phyloP scores from a whole-genome alignment of 1,140 invertebrate genomes.

The Schmidtea mediterranea region DNA sequence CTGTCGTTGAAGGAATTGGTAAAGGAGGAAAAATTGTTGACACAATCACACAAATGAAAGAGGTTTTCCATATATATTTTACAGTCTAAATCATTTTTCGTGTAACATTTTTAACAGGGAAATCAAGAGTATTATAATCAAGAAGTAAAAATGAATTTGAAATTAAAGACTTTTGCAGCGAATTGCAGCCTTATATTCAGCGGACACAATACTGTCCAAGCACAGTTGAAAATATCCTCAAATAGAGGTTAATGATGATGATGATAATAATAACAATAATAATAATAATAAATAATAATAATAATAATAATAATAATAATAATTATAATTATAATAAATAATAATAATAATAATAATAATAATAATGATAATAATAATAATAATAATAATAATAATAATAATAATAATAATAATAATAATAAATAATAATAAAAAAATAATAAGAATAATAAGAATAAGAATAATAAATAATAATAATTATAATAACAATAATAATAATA shows the following conservation, averaged over 20 bases:
- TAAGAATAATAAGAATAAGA: neutral
- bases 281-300: too few species aligned
- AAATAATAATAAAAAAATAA: too few species aligned
- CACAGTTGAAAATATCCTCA: constrained; percentile 21
- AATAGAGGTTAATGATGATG: constrained; percentile 16
- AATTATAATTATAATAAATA: neutral
- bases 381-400: too few species aligned
- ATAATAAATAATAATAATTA: neutral
- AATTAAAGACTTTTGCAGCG: constrained; percentile 20
- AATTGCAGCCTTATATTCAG: constrained; percentile 21
- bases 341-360: neutral
- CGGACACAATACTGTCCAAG: constrained; percentile 23
- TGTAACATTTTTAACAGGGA: constrained; percentile 3
- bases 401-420: too few species aligned
- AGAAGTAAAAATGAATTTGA: constrained; percentile 22
- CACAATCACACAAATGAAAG: neutral
- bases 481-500: neutral
- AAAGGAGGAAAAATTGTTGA: constrained; percentile 1
- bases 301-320: neutral
- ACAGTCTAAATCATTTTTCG: neutral
- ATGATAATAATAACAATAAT: too few species aligned
- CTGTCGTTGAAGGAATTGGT: neutral
- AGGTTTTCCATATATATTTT: neutral
- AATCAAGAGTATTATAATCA: constrained; percentile 16
- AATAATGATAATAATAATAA: too few species aligned